Percentiles rank a stretch among this genome's conserved stretches.
Evolutionary conservation across 2,888 invertebrate species (phyloP).

Genomic region (Teleogryllus oceanicus): DNA sequence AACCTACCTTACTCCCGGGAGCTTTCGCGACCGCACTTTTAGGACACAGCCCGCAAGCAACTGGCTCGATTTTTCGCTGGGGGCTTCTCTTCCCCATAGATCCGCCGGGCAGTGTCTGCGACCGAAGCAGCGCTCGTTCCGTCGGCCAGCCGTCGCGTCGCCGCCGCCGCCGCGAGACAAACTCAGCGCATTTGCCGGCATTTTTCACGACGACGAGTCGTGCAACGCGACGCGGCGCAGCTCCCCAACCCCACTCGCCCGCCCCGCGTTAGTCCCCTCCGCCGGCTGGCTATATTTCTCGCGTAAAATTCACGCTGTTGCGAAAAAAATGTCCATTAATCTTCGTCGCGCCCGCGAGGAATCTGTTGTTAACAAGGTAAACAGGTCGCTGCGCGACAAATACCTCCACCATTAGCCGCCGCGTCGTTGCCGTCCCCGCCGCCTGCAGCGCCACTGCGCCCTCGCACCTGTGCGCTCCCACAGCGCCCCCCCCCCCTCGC

Average conservation of each 20-base stretch:
- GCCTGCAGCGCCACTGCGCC: neutral
- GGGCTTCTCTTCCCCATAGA: too few relatives aligned
- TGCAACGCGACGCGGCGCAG: neutral
- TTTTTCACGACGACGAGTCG: too few relatives aligned
- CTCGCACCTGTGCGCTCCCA: neutral
- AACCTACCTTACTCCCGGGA: too few relatives aligned
- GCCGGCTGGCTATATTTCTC: neutral
- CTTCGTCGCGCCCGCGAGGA: neutral
- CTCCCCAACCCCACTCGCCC: neutral
- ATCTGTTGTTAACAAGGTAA: constrained; percentile 18
- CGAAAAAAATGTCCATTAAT: neutral
- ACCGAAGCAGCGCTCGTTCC: too few relatives aligned
- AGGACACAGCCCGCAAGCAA: too few relatives aligned
- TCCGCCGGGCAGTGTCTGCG: too few relatives aligned
- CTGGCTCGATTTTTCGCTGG: too few relatives aligned
- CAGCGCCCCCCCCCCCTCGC: neutral
- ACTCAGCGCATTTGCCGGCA: too few relatives aligned
- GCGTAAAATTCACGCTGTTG: neutral
- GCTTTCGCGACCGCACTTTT: too few relatives aligned
- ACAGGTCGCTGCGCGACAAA: neutral
- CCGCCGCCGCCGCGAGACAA: too few relatives aligned
- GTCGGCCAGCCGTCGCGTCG: too few relatives aligned
- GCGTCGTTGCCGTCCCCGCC: neutral
- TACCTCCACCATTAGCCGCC: neutral
- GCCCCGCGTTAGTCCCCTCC: neutral